Conservation (phyloP, 2,888 invertebrate species). For the Parnassius apollo region DNA sequence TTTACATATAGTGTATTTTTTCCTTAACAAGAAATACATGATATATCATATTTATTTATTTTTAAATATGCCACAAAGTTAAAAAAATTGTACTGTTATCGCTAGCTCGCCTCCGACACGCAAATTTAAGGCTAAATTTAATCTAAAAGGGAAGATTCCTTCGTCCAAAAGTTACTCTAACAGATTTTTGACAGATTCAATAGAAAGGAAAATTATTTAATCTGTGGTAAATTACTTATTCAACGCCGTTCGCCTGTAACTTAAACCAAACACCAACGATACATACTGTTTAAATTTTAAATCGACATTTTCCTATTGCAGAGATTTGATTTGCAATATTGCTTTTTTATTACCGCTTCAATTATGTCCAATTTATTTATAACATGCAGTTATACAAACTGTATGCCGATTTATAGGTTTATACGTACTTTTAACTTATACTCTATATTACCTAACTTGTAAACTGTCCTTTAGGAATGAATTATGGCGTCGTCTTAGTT, state of each 20-base stretch:
- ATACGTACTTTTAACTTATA: constrained; percentile 15
- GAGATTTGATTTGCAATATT: constrained; percentile 70
- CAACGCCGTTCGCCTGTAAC: constrained; percentile 27
- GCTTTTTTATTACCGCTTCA: constrained; percentile 48
- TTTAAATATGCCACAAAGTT: no score
- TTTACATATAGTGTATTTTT: no score
- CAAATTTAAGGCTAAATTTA: no score
- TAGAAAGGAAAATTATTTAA: no score
- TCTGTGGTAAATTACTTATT: no score
- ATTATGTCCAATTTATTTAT: constrained; percentile 59
- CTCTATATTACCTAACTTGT: constrained; percentile 16
- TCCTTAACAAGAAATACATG: no score
- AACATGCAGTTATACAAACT: constrained; percentile 31
- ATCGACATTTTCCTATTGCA: constrained; percentile 69
- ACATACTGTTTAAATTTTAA: constrained; percentile 67
- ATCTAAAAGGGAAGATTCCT: no score
- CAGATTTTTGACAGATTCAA: no score
- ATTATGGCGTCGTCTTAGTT: constrained; percentile 1
- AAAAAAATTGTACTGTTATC: no score
- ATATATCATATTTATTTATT: no score
- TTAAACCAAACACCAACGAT: constrained; percentile 49
- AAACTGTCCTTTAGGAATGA: constrained; percentile 16
- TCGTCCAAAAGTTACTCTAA: no score
- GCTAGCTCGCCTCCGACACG: no score
- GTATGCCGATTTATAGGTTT: constrained; percentile 1